Evolutionary conservation across 2,113 vertebrate genomes (phyloP).

Genomic region (Poecile atricapillus): DNA sequence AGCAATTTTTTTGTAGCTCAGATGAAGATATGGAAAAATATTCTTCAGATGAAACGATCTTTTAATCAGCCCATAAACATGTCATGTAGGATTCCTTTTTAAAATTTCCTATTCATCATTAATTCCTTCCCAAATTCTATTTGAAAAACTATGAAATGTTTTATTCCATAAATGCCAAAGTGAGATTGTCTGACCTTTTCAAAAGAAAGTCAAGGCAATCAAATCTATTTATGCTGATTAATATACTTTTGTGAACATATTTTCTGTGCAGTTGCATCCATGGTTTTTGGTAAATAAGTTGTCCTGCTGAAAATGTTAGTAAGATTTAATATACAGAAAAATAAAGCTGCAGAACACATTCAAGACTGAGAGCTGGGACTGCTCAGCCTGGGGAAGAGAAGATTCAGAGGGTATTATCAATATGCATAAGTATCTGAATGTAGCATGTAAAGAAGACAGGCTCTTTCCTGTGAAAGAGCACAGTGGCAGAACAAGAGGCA

Average conservation of each 20-base stretch:
- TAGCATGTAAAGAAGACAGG: not conserved
- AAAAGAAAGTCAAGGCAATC: not conserved
- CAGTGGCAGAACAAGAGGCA: not conserved
- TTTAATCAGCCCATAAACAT: not conserved
- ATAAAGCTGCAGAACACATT: not conserved
- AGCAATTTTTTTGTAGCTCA: not conserved
- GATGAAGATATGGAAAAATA: not conserved
- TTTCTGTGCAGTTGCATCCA: not conserved
- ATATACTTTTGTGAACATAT: not conserved
- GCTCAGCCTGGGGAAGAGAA: not conserved
- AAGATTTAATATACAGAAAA: not conserved
- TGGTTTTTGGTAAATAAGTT: not conserved
- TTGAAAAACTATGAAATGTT: not conserved
- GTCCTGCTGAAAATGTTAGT: not conserved
- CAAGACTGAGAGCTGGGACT: not conserved
- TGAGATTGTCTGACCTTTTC: not conserved
- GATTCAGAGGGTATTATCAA: not conserved
- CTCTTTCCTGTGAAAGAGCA: not conserved
- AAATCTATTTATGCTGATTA: not conserved
- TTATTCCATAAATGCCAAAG: not conserved
- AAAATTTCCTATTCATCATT: not conserved
- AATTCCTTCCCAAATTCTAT: not conserved
- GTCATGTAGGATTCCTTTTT: not conserved
- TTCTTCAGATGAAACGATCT: not conserved
- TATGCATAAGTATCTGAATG: not conserved